Evolutionary conservation across 2,797 vertebrate genomes (phyloP).

Genomic region (Esox masquinongy): DNA sequence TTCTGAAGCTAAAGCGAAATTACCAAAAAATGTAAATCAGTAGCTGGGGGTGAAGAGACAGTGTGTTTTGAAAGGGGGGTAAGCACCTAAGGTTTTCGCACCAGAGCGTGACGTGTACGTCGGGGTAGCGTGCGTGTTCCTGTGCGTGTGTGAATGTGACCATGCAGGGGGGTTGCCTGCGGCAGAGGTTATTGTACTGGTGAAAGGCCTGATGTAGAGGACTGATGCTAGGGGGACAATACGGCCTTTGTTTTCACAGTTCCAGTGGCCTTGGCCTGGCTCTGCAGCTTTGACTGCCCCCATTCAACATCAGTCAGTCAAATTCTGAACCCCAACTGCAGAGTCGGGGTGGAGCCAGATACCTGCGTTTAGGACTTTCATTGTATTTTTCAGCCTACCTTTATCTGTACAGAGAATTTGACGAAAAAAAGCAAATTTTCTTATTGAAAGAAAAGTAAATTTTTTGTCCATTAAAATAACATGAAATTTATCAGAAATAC

Average conservation of each 20-base stretch:
- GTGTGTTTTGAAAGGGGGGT: conserved; percentile 43
- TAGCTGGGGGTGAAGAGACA: conserved; percentile 24
- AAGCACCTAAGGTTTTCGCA: conserved; percentile 59
- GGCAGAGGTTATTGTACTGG: conserved; percentile 52
- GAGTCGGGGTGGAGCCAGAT: background rate
- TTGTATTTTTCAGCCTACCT: no score
- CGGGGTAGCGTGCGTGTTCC: conserved; percentile 20
- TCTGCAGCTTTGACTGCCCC: conserved; percentile 5
- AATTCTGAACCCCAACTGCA: background rate
- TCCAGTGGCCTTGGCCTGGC: conserved; percentile 53
- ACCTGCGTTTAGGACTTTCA: background rate
- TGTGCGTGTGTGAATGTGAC: conserved; percentile 5
- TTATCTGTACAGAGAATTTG: no score
- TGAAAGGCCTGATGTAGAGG: conserved; percentile 71
- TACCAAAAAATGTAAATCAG: no score
- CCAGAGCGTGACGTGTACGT: conserved; percentile 40
- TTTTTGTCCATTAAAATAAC: no score
- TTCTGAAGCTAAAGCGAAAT: no score
- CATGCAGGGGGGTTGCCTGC: background rate
- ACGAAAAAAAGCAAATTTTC: no score
- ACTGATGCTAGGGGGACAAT: conserved; percentile 67
- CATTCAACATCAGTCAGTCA: background rate
- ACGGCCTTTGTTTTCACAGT: conserved; percentile 63
- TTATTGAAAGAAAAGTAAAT: no score
- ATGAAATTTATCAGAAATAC: no score